Conservation (phyloP, 2,113 vertebrate genomes). For the Diadophis punctatus region DNA sequence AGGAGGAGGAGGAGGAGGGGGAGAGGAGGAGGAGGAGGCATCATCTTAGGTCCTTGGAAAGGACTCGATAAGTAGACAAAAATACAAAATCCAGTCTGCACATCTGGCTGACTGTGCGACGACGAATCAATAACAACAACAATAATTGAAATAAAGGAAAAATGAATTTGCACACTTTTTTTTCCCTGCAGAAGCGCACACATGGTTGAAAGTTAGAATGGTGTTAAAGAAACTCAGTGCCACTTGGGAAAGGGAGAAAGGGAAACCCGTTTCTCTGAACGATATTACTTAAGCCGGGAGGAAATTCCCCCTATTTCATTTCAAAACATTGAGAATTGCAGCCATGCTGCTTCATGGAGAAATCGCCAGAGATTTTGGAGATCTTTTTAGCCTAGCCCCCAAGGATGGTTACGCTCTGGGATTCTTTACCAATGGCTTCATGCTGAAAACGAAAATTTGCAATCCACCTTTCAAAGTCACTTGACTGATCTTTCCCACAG, state of each 20-base stretch:
- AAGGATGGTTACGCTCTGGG: background rate
- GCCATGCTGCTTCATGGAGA: no score
- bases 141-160: slow-evolving; percentile 42
- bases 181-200: slow-evolving; percentile 52
- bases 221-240: slow-evolving; percentile 26
- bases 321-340: background rate
- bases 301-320: background rate
- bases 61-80: background rate
- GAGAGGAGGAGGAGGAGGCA: no score
- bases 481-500: accelerated
- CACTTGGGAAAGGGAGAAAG: background rate
- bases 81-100: background rate
- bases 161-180: slow-evolving; percentile 51
- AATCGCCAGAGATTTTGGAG: background rate
- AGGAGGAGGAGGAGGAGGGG: background rate
- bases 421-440: background rate
- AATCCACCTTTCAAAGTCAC: background rate
- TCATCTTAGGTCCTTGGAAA: background rate
- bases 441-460: background rate
- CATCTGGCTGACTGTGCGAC: background rate
- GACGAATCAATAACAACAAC: background rate
- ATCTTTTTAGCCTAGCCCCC: background rate
- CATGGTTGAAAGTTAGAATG: slow-evolving; percentile 50
- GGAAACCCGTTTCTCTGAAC: background rate
- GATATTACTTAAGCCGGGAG: slow-evolving; percentile 13